Base-by-base conservation (phyloP, 2,797 vertebrate species). In the Adrianichthys oophorus region DNA sequence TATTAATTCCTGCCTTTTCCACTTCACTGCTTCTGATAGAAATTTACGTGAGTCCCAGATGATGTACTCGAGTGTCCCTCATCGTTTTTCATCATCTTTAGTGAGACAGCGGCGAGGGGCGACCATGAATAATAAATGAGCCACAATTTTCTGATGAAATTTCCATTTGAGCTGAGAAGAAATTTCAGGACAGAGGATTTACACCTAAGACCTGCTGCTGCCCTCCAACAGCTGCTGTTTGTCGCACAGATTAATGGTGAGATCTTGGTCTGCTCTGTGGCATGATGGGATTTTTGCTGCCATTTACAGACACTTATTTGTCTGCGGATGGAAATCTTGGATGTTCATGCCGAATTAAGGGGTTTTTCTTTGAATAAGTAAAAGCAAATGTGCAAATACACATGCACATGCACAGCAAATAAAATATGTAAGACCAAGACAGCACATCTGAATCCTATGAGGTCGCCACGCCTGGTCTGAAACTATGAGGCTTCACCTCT, bases 51-150 rank as follows among this genome's bases (percentile, higher is more conserved):
- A 86, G 72, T 81, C 77, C 70, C 85, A 79, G 70, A 82, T 90
- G 87, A 92, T 92, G 85, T 80, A 91, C 85, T 87, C 72, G 72
- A 54, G 49, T 74, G 82, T 85, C 85, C 46, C 16, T 66, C 76
- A 14, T 65, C 75, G 17, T 60, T 87, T 88, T 84, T 87, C 86
- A 83, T 86, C 86, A 87, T 85, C 78, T 81, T 70, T 56, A 50
- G 68, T 18, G 48, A 73, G 76, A 72, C 70, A 41, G 51, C 53
- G 69, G 79, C 4, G 58, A 81, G 54, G 56, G 85, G 66, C 69
- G 75, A 87, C 56, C 43, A 88, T 92, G 89, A 91, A 93, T 92
- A 91, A 92, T 92, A 91, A 88, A 92, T 91, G 77, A 82, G 67
- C 49, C 50, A 57, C 86, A 85, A 85, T 90, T 90, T 91, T 90